phyloP scores from a whole-genome alignment of 92 coral and sea anemone species.

The Montipora capitata region DNA sequence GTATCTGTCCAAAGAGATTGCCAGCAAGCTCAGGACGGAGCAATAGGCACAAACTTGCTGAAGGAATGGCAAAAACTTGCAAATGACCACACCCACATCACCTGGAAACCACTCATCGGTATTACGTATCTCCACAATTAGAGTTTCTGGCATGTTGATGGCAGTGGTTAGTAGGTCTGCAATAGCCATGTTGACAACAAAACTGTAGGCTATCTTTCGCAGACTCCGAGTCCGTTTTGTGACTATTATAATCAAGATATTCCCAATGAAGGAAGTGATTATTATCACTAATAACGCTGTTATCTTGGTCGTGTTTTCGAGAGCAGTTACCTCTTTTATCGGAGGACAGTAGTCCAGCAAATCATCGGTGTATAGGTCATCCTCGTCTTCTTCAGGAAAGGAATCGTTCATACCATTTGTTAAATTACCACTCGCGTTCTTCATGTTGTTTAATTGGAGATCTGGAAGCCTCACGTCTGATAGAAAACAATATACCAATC shows the following conservation, averaged over 20 bases:
- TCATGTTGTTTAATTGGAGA: slow-evolving; percentile 8
- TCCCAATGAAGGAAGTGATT: slow-evolving; percentile 52
- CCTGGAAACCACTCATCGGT: slow-evolving; percentile 50
- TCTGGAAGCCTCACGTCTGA: not conserved
- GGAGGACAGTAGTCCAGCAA: slow-evolving; percentile 24
- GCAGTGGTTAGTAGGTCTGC: slow-evolving; percentile 70
- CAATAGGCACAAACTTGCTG: slow-evolving; percentile 82
- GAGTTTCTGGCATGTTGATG: slow-evolving; percentile 75
- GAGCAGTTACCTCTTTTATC: not conserved
- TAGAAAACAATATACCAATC: not conserved
- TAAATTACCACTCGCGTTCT: not conserved
- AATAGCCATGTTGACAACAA: slow-evolving; percentile 81
- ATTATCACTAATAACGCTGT: slow-evolving; percentile 53
- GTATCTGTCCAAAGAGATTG: slow-evolving; percentile 82
- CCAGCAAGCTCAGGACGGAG: slow-evolving; percentile 77
- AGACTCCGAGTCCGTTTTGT: slow-evolving; percentile 58
- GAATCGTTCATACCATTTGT: slow-evolving; percentile 14
- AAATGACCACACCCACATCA: slow-evolving; percentile 37
- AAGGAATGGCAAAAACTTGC: slow-evolving; percentile 63
- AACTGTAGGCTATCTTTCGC: slow-evolving; percentile 58
- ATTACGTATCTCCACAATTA: slow-evolving; percentile 57
- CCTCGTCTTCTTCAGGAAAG: slow-evolving; percentile 2
- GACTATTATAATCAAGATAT: slow-evolving; percentile 60
- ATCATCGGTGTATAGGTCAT: not conserved
- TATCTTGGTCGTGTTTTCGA: slow-evolving; percentile 50